These are phyloP conservation scores for Eubucco bourcierii DNA, from an alignment of 2,113 vertebrate genomes.

Conservation along the genomic window DNA sequence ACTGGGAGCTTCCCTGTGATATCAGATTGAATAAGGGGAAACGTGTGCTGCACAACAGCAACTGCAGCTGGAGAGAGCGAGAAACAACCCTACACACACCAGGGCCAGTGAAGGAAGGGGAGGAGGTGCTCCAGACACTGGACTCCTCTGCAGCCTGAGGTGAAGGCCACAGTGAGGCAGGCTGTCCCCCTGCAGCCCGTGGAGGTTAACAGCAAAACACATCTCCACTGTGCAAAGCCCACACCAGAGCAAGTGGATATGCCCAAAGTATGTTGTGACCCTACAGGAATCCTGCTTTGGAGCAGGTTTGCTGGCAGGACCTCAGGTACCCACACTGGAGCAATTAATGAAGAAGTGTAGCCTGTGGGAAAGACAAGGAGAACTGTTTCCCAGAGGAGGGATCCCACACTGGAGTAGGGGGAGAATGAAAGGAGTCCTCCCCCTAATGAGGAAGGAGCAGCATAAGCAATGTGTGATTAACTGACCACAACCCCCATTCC, in stretches of 20 bases:
- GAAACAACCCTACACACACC: not conserved
- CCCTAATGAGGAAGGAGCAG: not conserved
- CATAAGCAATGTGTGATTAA: not conserved
- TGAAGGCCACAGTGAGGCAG: not conserved
- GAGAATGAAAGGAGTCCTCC: not conserved
- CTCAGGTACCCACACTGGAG: too few species aligned
- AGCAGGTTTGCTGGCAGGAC: not conserved
- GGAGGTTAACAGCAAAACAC: not conserved
- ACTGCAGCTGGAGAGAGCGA: not conserved
- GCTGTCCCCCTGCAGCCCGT: not conserved
- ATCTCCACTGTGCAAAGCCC: not conserved
- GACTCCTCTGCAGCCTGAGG: not conserved
- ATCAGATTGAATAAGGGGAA: not conserved
- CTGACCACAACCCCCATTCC: not conserved
- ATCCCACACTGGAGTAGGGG: not conserved
- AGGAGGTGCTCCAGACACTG: not conserved
- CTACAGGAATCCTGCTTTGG: not conserved
- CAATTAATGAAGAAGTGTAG: not conserved
- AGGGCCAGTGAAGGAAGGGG: not conserved
- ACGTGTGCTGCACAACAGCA: not conserved
- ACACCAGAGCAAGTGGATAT: not conserved
- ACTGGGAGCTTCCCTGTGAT: not conserved
- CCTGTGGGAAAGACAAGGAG: not conserved
- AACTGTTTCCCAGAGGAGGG: not conserved
- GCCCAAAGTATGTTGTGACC: not conserved